These are phyloP conservation scores for Perithous albicinctus DNA, from an alignment of 2,888 invertebrate genomes.

Conservation along the genomic window DNA sequence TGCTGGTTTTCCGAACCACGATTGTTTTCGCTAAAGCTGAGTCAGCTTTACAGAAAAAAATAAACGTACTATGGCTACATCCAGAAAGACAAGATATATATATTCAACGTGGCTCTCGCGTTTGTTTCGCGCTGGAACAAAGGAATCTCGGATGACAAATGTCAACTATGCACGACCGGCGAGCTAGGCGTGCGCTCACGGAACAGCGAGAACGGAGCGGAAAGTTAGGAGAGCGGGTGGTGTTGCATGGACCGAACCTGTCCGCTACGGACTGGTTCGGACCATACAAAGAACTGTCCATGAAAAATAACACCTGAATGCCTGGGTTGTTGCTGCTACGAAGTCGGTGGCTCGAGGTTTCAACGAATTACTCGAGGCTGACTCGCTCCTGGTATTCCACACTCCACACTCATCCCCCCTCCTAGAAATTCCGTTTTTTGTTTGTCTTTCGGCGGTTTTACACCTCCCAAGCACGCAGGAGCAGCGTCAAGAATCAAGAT, in stretches of 20 bases:
- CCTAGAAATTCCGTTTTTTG: slow-evolving; percentile 23
- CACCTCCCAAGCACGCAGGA: slow-evolving; percentile 10
- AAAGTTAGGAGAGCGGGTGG: slow-evolving; percentile 4
- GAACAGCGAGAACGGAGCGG: slow-evolving; percentile 28
- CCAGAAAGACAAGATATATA: slow-evolving; percentile 13
- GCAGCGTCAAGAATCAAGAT: slow-evolving; percentile 36
- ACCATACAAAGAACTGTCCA: slow-evolving; percentile 68
- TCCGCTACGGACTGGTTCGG: slow-evolving; percentile 18
- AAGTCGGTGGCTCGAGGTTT: slow-evolving; percentile 30
- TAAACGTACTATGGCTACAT: slow-evolving; percentile 32
- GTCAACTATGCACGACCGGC: slow-evolving; percentile 77
- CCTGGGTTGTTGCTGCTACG: slow-evolving; percentile 65
- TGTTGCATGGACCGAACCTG: background rate
- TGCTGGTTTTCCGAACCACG: background rate
- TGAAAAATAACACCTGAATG: slow-evolving; percentile 72
- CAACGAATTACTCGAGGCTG: slow-evolving; percentile 54
- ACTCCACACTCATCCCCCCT: background rate
- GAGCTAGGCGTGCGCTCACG: slow-evolving; percentile 71
- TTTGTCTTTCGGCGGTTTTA: slow-evolving; percentile 29
- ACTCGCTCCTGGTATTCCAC: slow-evolving; percentile 20
- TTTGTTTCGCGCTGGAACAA: slow-evolving; percentile 80
- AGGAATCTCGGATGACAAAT: slow-evolving; percentile 81
- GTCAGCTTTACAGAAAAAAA: slow-evolving; percentile 37
- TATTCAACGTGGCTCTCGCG: slow-evolving; percentile 64
- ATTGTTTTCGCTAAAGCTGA: no score